Conservation (phyloP, 2,113 vertebrate genomes). For the Rhinopomastus cyanomelas region DNA sequence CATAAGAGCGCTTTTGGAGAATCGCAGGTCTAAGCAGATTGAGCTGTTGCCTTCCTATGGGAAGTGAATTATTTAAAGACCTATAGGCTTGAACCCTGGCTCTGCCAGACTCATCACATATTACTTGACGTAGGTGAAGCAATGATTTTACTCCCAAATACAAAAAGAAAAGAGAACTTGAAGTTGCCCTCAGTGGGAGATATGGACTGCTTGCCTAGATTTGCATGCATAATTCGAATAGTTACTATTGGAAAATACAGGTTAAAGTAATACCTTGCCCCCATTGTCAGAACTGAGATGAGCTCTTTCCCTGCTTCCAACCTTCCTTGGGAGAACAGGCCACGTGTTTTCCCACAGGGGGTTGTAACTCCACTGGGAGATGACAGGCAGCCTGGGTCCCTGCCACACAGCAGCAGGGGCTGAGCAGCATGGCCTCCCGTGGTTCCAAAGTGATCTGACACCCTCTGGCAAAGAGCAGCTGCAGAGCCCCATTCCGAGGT, state of each 20-base stretch:
- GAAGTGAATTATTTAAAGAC: not conserved
- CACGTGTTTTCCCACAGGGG: not conserved
- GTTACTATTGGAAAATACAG: not conserved
- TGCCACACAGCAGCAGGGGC: not conserved
- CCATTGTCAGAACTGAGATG: not conserved
- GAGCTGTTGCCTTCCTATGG: not conserved
- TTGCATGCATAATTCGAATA: not conserved
- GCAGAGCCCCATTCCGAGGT: not conserved
- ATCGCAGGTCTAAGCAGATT: not conserved
- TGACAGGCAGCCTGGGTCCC: not conserved
- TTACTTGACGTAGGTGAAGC: not conserved
- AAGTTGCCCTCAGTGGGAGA: not conserved
- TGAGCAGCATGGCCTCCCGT: not conserved
- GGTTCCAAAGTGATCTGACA: not conserved
- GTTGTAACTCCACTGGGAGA: not conserved
- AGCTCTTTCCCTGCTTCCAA: not conserved
- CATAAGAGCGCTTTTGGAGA: not conserved
- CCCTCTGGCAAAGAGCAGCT: not conserved
- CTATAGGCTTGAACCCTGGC: not conserved
- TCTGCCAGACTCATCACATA: not conserved
- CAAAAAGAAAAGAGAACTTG: not conserved
- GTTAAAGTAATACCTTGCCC: not conserved
- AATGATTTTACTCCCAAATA: not conserved
- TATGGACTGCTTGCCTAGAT: not conserved
- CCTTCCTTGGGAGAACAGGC: not conserved